phyloP scores from a whole-genome alignment of 2,888 invertebrate species.

The Mechanitis messenoides region DNA sequence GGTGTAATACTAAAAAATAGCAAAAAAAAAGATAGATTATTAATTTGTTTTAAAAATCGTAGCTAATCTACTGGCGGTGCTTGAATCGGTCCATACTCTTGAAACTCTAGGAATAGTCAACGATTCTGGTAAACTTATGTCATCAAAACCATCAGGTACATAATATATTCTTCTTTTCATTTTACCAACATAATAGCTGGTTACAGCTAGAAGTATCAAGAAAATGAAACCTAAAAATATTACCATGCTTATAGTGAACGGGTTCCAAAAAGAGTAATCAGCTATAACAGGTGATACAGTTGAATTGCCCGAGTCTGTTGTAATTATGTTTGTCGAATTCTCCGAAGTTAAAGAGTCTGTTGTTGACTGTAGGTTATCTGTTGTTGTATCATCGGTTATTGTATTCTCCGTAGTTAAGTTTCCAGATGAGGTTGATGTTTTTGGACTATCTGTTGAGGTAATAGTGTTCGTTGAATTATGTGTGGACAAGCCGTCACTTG shows the following conservation, averaged over 20 bases:
- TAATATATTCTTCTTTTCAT: conserved; percentile 16
- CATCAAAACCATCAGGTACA: conserved; percentile 28
- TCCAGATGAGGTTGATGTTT: background rate
- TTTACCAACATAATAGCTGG: conserved; percentile 27
- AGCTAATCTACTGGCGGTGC: conserved; percentile 14
- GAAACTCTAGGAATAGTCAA: conserved; percentile 40
- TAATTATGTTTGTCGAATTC: background rate
- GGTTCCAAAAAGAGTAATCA: conserved; percentile 24
- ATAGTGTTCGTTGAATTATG: background rate
- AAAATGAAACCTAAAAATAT: conserved; percentile 22
- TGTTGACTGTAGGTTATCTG: background rate
- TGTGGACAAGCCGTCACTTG: background rate
- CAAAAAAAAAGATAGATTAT: no score
- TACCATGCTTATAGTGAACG: conserved; percentile 25
- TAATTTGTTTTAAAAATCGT: no score
- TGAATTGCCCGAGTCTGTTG: conserved; percentile 1
- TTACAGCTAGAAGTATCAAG: conserved; percentile 20
- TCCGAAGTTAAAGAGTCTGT: background rate
- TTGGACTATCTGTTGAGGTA: background rate
- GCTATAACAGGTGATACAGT: conserved; percentile 4
- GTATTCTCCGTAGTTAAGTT: background rate
- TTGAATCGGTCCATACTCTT: conserved; percentile 31
- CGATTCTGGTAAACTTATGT: conserved; percentile 34
- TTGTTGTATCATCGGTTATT: background rate
- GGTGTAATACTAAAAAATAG: no score